Conservation (phyloP, 2,888 invertebrate species). For the Ormyrus thymus region DNA sequence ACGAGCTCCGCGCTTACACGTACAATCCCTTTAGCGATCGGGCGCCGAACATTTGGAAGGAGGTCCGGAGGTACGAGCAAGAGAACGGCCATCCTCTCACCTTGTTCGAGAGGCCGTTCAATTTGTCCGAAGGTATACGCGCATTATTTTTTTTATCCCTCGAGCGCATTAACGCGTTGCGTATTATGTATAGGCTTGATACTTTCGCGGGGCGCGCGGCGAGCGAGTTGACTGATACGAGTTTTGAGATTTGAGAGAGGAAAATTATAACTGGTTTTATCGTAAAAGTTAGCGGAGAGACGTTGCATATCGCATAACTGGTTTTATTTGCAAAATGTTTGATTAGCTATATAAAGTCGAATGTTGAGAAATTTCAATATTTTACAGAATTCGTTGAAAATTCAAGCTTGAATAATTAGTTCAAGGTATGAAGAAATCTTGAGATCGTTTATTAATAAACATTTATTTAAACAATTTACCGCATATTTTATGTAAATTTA, state of each 20-base stretch:
- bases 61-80: constrained; percentile 11
- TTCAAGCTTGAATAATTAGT: no score
- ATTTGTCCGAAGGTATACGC: constrained; percentile 10
- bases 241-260: constrained; percentile 10
- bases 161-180: not conserved
- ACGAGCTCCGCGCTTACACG: not conserved
- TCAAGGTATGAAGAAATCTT: no score
- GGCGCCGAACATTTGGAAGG: not conserved
- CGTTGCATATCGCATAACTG: constrained; percentile 12
- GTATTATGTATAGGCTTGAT: constrained; percentile 1
- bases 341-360: not conserved
- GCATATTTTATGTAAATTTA: no score
- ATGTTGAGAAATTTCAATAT: not conserved
- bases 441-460: no score
- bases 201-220: not conserved
- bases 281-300: not conserved
- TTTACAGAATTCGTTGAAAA: not conserved
- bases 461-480: no score
- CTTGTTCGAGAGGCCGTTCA: constrained; percentile 13
- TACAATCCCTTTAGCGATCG: constrained; percentile 26
- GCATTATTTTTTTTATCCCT: not conserved
- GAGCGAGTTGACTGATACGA: constrained; percentile 2
- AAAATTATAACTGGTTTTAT: constrained; percentile 25
- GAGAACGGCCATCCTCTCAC: constrained; percentile 31
- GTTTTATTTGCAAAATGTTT: constrained; percentile 20